Evolutionary conservation across 2,888 invertebrate genomes (phyloP), one percentile per base, ranked within the genome.

Genomic region (Choristoneura rosaceana): DNA sequence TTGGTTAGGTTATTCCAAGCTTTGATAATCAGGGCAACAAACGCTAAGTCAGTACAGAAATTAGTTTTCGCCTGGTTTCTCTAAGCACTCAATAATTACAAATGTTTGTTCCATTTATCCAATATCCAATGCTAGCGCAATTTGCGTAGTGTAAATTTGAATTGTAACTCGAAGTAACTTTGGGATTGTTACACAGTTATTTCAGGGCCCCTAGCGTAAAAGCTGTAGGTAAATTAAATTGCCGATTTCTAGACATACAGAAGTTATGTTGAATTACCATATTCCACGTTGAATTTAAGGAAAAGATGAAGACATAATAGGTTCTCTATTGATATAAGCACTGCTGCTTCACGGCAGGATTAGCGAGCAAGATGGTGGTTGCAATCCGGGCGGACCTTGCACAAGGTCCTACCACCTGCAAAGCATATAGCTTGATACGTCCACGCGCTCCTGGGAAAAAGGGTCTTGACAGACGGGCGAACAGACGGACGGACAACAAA

Each of bases 21-120:
- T 38, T 47, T 14, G n/a, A 1, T n/a, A 15, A n/a, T 14, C 14
- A n/a, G 8, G 15, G 7, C 15, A 52, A 3, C 10, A 1, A 55
- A 12, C 3, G 12, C 47, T n/a, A 47, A 47, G n/a, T 47, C 12
- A 47, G 14, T 12, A 43, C 43, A 4, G 12, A 47, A 15, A 25
- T 33, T 25, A 25, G 55, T 55, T 55, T 55, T 4, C 9, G 52
- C 52, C 12, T 43, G 12, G n/a, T 47, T 47, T 5, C 47, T 47
- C 38, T 7, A 38, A 14, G 10, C 25, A 4, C 12, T 4, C 25
- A 4, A 12, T 25, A 55, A 12, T 55, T 25, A 12, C 25, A 55
- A 55, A 55, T 55, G n/a, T 3, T 55, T 55, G 55, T 25, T 55
- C 55, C 12, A 55, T 55, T 55, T 55, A 25, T 55, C 25, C 55